Percentiles rank a stretch among this genome's conserved stretches.
Conservation (phyloP, 1,140 invertebrate species). For the Ostrea edulis region DNA sequence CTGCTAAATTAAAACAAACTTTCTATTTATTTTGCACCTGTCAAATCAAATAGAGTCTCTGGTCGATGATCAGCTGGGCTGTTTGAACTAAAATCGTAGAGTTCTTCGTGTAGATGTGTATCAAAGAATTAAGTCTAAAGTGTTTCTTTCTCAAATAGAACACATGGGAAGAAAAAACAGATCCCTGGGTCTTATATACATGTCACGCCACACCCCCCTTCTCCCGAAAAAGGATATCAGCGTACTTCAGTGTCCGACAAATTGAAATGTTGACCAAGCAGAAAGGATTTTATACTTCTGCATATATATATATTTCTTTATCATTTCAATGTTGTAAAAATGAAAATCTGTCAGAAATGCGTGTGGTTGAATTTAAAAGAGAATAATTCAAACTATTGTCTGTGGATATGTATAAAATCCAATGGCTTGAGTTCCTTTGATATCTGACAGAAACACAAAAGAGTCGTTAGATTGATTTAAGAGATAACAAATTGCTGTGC, state of each 20-base stretch:
- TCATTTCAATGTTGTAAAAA: not conserved
- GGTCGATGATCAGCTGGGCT: not conserved
- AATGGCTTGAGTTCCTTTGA: slow-evolving; percentile 12
- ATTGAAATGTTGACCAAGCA: not conserved
- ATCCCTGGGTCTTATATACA: not conserved
- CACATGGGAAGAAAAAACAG: not conserved
- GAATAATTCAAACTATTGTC: not conserved
- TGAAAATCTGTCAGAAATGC: not conserved
- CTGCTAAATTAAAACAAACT: slow-evolving; percentile 29
- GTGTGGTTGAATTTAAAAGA: not conserved
- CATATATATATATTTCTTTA: not conserved
- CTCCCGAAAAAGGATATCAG: not conserved
- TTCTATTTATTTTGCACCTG: slow-evolving; percentile 22
- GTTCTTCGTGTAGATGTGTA: not conserved
- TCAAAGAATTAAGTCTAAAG: slow-evolving; percentile 32
- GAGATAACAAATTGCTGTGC: slow-evolving; percentile 10
- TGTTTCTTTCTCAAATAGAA: slow-evolving; percentile 23
- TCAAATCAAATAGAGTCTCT: slow-evolving; percentile 18
- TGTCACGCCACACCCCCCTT: not conserved
- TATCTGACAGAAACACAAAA: slow-evolving; percentile 32
- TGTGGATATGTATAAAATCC: slow-evolving; percentile 7
- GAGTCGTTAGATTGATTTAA: slow-evolving; percentile 5
- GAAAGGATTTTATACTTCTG: not conserved
- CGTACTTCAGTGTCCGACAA: not conserved
- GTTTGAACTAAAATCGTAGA: slow-evolving; percentile 26